phyloP scores from a whole-genome alignment of 1,140 invertebrate genomes.

The Drosophila lowei region DNA sequence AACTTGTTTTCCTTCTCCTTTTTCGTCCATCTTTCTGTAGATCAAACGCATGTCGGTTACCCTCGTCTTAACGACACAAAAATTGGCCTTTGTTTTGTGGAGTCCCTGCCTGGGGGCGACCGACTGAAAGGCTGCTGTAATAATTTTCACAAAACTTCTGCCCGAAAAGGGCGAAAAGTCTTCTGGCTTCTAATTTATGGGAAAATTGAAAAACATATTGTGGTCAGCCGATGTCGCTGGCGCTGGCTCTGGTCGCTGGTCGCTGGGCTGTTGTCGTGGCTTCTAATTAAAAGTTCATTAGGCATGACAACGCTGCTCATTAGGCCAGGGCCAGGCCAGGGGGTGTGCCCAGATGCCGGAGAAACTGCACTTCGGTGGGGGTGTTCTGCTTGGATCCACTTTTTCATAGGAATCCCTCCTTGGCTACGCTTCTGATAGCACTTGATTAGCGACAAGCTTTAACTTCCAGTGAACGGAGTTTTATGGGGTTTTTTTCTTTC shows the following conservation, averaged over 20 bases:
- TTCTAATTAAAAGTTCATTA: conserved; percentile 81
- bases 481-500: conserved; percentile 7
- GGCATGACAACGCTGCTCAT: conserved; percentile 67
- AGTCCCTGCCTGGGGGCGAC: conserved; percentile 5
- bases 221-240: conserved; percentile 42
- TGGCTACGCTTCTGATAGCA: conserved; percentile 46
- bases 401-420: not conserved
- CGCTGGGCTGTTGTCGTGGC: conserved; percentile 42
- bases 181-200: conserved; percentile 54
- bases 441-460: conserved; percentile 72
- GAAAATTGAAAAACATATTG: conserved; percentile 70
- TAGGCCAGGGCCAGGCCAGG: conserved; percentile 47
- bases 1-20: conserved; percentile 16
- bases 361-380: not conserved
- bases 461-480: conserved; percentile 43
- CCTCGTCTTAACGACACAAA: conserved; percentile 57
- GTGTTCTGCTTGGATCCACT: not conserved
- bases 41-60: conserved; percentile 57
- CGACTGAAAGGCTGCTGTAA: conserved; percentile 27
- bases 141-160: conserved; percentile 36
- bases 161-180: conserved; percentile 4
- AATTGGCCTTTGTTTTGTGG: conserved; percentile 46
- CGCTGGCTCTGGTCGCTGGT: too few species aligned
- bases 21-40: conserved; percentile 24
- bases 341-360: not conserved